Evolutionary conservation across 2,113 vertebrate genomes (phyloP), one percentile per base, ranked within the genome.

Genomic region (Morone saxatilis): DNA sequence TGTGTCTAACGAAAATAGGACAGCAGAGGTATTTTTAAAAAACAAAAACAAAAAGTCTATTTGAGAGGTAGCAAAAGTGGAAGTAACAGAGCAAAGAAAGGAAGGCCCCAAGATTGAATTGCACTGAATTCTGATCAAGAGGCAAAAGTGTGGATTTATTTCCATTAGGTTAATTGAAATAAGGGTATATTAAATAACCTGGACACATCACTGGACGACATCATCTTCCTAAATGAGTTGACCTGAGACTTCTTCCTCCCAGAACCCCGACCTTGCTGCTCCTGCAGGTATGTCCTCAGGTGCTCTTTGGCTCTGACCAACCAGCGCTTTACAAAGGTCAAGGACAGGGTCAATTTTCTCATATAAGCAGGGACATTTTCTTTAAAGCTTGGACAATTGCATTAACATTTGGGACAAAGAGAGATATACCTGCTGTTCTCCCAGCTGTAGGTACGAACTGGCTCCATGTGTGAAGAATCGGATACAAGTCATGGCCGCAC

Each of bases 401-500:
- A 31, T 36, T 13, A 60, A 2, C 36, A 11, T 38, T 3, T 0
- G 10, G 20, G 7, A 17, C 25, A 56, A 22, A 54, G 12, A 40
- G 6, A 31, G 5, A 53, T 3, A 0, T 76, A 93, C 94, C 91
- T 94, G 97, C 79, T 96, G 97, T 83, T 96, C 96, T 77, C 97
- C 98, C 54, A 99, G 94, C 84, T 98, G 97, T 0, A 96, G 92
- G 71, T 99, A 99, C 0, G 97, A 96, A 71, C 94, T 95, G n/a
- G 98, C 97, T 78, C 96, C 96, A 20, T 98, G 96, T 56, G 96
- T 96, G 89, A 98, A 99, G 96, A 99, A 99, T 10, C 97, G 92
- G 76, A 99, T 99, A 78, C 98, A 99, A 19, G 97, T 99, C 98
- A 99, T 99, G 60, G 98, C 97, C 0, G 98, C 97, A 51, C 98